phyloP scores from a whole-genome alignment of 2,888 invertebrate species.

The Lymantria monacha region DNA sequence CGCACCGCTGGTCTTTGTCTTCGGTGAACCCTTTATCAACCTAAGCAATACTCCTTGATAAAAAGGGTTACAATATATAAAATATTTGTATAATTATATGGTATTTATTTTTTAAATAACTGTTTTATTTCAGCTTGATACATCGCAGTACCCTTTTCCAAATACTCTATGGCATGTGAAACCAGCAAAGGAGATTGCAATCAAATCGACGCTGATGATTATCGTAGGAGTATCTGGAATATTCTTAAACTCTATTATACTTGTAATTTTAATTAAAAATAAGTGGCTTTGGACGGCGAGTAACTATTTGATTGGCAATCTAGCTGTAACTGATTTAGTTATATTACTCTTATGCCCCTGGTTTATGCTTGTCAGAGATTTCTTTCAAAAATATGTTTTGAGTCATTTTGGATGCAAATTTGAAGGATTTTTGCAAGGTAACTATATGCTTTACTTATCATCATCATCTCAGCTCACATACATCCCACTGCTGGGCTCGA shows the following conservation, averaged over 20 bases:
- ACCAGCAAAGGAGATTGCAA: conserved; percentile 81
- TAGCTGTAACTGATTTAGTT: conserved; percentile 87
- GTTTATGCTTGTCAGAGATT: conserved; percentile 88
- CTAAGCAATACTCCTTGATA: too few species aligned
- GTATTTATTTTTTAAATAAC: too few species aligned
- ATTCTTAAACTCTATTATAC: conserved; percentile 84
- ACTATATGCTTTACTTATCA: not conserved
- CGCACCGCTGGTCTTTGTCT: too few species aligned
- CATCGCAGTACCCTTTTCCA: conserved; percentile 77
- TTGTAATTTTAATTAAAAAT: conserved; percentile 84
- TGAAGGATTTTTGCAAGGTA: conserved; percentile 90
- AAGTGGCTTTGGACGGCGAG: conserved; percentile 86
- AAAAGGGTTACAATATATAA: too few species aligned
- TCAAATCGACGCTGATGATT: conserved; percentile 83
- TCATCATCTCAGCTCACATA: too few species aligned
- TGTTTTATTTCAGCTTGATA: conserved; percentile 56
- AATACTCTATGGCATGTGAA: conserved; percentile 86
- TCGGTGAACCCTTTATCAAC: too few species aligned
- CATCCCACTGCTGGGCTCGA: too few species aligned
- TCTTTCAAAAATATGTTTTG: conserved; percentile 90
- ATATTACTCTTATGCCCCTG: conserved; percentile 87
- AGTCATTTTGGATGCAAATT: conserved; percentile 88
- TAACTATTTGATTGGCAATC: conserved; percentile 88
- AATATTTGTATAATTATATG: too few species aligned
- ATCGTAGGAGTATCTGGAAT: conserved; percentile 85